Evolutionary conservation across 1,140 invertebrate species (phyloP).

Genomic region (Andrena cerasifolii): DNA sequence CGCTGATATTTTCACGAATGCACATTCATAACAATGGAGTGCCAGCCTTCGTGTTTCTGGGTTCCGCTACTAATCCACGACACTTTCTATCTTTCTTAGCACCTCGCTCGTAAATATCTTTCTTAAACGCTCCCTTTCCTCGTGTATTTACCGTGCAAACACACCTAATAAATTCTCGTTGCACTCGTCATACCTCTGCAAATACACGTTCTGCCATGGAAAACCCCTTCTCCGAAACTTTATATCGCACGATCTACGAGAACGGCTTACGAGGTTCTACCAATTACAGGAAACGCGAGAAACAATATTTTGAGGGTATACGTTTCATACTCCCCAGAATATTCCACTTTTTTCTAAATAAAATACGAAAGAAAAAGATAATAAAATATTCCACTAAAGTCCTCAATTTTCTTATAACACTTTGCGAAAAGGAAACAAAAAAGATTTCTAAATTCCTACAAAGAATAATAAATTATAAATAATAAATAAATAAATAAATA

Average conservation of each 20-base stretch:
- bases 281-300: no score
- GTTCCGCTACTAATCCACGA: constrained; percentile 24
- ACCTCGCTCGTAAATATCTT: constrained; percentile 40
- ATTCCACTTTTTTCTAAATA: no score
- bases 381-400: no score
- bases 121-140: constrained; percentile 40
- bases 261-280: not conserved
- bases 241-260: not conserved
- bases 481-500: no score
- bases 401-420: no score
- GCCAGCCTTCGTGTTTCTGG: constrained; percentile 2
- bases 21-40: constrained; percentile 5
- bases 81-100: constrained; percentile 45
- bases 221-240: not conserved
- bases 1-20: no score
- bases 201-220: constrained; percentile 5
- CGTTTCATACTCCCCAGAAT: no score
- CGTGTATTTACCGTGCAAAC: constrained; percentile 35
- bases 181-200: constrained; percentile 29
- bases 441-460: no score
- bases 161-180: constrained; percentile 43
- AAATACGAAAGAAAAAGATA: no score
- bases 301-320: not conserved
- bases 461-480: no score
- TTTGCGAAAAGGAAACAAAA: no score